Evolutionary conservation across 2,113 vertebrate species (phyloP).

Genomic region (Pycnonotus jocosus): DNA sequence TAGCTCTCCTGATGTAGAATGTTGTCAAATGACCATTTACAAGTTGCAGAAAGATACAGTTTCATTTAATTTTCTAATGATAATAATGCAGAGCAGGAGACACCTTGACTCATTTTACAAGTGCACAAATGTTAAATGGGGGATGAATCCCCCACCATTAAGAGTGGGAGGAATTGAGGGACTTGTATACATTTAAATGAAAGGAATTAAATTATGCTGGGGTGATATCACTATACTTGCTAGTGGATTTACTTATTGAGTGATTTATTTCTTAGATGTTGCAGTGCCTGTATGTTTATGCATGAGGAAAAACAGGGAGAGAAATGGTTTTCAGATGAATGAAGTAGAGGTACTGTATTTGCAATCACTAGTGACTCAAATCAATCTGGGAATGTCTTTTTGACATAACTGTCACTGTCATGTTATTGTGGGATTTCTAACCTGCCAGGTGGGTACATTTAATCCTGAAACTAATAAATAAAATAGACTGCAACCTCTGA

Average conservation of each 20-base stretch:
- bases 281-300: neutral
- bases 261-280: neutral
- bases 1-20: constrained; percentile 3
- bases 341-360: neutral
- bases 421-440: neutral
- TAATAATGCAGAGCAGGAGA: constrained; percentile 5
- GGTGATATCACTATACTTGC: neutral
- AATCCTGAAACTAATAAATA: neutral
- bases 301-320: neutral
- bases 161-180: neutral
- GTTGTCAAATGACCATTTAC: constrained; percentile 39
- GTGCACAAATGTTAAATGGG: neutral
- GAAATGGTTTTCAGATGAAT: neutral
- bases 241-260: neutral
- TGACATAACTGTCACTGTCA: neutral
- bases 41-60: constrained; percentile 17
- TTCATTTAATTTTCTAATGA: constrained; percentile 57
- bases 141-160: neutral
- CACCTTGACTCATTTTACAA: neutral
- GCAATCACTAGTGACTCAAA: neutral
- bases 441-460: neutral
- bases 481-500: neutral
- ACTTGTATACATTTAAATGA: neutral
- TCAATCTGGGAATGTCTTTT: neutral
- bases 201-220: neutral